Evolutionary conservation across 1,140 invertebrate species (phyloP), one percentile per base, ranked within the genome.

Genomic region (Mizuhopecten yessoensis): DNA sequence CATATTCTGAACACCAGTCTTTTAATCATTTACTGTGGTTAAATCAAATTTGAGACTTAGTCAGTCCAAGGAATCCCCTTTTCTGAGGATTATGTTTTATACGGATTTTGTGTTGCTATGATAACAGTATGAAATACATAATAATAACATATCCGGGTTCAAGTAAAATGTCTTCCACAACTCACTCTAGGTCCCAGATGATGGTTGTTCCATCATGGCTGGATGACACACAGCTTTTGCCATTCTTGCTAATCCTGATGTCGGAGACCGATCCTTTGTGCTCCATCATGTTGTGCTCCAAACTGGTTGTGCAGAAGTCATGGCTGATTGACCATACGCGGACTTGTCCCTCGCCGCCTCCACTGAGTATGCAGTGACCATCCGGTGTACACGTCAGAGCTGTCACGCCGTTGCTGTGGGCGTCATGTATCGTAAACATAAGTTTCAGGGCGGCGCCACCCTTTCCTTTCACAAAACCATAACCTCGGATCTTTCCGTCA

Each of bases 141-240:
- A n/a, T n/a, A n/a, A n/a, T n/a, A n/a, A n/a, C n/a, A n/a, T n/a
- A n/a, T n/a, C n/a, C n/a, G n/a, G n/a, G n/a, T n/a, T n/a, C n/a
- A n/a, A n/a, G n/a, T n/a, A n/a, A n/a, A n/a, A n/a, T n/a, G n/a
- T n/a, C n/a, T n/a, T n/a, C n/a, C n/a, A n/a, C n/a, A 39, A 94
- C 96, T 95, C 93, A 97, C 97, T 93, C 96, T 7, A 99, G 97
- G 95, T 99, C 98, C 99, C 99, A 99, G 91, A 99, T 98, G 90
- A 99, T 98, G 94, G 98, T 98, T 10, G 98, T 98, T 33, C 99
- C 98, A 97, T 99, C 99, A 0, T 97, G 98, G 87, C 98, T 98
- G 0, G 98, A 98, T 94, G 98, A 98, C 0, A 98, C 98, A 0
- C 98, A 98, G 96, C 98, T 98, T 0, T 97, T 97, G 94, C 98